Evolutionary conservation across 2,797 vertebrate genomes (phyloP), one percentile per base, ranked within the genome.

Genomic region (Coregonus suidteri): DNA sequence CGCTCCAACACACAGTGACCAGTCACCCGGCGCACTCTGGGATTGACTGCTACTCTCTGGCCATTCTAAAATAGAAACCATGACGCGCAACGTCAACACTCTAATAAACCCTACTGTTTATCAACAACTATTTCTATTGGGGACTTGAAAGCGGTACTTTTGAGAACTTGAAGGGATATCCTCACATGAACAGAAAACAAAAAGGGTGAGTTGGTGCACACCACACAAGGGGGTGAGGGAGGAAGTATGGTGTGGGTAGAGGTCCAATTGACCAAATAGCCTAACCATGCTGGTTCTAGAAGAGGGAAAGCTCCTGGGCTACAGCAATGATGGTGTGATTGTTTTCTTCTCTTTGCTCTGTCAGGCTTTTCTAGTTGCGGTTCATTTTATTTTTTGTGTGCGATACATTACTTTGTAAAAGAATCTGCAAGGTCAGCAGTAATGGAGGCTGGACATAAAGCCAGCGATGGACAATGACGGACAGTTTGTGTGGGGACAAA

Each of bases 1-100:
- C 81, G 81, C 35, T 35, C 64, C 20, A 34, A 72, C 47, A 54
- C 14, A 16, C 71, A 34, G 30, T 7, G 5, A 70, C 67, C 81
- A 69, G 83, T 81, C 72, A 64, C 79, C 76, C 73, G 79, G 84
- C 78, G 75, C 70, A 78, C 91, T 90, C 91, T 92, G 88, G 89
- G 84, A 70, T 83, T 67, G 81, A 91, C 91, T 84, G 89, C 85
- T 78, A 87, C 75, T 83, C 88, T 90, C 89, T 86, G 77, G 84
- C 34, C 74, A 75, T 69, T 84, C 81, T 78, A 18, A 82, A 77
- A 81, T 76, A 76, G 86, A 13, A 7, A 79, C 35, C n/a, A 15
- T 72, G 4, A 20, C n/a, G 15, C 6, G 16, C 13, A 72, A 5
- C 20, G 54, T 30, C 47, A 71, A 53, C 6, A 71, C 69, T 11